Evolutionary conservation across 2,888 invertebrate species (phyloP).

Genomic region (Andrena chrysosceles): DNA sequence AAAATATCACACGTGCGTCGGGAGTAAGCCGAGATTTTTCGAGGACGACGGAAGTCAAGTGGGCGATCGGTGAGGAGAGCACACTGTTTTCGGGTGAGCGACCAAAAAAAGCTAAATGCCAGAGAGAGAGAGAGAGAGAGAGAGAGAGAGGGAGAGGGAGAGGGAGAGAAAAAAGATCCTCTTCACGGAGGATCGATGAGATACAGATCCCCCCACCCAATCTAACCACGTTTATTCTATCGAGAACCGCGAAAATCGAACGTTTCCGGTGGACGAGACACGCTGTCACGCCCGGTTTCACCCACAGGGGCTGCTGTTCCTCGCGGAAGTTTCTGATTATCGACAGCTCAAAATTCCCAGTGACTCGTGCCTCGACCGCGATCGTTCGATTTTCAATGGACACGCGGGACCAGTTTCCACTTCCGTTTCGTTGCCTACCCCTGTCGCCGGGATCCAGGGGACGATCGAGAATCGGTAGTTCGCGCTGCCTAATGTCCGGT

Average conservation of each 20-base stretch:
- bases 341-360: constrained; percentile 42
- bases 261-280: constrained; percentile 26
- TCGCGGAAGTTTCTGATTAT: constrained; percentile 25
- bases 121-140: constrained; percentile 26
- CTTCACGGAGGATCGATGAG: no score
- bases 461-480: not conserved
- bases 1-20: constrained; percentile 80
- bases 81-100: constrained; percentile 61
- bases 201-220: no score
- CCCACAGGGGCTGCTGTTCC: constrained; percentile 3
- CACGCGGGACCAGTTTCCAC: constrained; percentile 21
- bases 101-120: constrained; percentile 45
- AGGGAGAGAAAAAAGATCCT: no score
- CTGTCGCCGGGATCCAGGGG: not conserved
- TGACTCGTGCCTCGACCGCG: constrained; percentile 30
- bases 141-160: no score
- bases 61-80: constrained; percentile 62
- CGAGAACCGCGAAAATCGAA: constrained; percentile 27
- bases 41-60: constrained; percentile 66
- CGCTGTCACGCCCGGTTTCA: constrained; percentile 26
- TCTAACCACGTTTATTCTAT: not conserved
- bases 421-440: no score
- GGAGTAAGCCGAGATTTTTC: constrained; percentile 67
- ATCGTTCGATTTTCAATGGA: constrained; percentile 38
- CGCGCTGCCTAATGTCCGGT: not conserved